phyloP scores from a whole-genome alignment of 2,888 invertebrate genomes.

The Mayetiola destructor region DNA sequence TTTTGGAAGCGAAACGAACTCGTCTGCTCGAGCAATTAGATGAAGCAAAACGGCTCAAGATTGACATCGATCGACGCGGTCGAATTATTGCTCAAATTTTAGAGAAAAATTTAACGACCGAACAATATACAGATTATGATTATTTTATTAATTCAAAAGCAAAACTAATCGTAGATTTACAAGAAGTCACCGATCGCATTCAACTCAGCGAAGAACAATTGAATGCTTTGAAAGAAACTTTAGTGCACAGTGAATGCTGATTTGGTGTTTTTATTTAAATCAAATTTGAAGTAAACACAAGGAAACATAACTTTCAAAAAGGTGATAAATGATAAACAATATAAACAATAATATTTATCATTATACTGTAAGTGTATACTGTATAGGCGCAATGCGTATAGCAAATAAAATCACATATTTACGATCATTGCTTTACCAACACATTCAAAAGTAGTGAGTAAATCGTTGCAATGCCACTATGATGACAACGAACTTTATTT shows the following conservation, averaged over 20 bases:
- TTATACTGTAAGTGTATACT: no score
- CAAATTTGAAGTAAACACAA: no score
- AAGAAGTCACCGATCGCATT: slow-evolving; percentile 71
- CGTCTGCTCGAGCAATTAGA: slow-evolving; percentile 62
- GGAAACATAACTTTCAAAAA: no score
- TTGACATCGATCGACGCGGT: slow-evolving; percentile 65
- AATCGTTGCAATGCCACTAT: no score
- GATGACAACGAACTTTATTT: no score
- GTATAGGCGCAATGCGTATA: no score
- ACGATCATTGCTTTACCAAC: no score
- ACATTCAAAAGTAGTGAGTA: no score
- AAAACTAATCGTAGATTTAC: slow-evolving; percentile 64
- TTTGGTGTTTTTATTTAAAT: no score
- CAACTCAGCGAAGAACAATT: slow-evolving; percentile 69
- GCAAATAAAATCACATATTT: no score
- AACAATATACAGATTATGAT: slow-evolving; percentile 65
- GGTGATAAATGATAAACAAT: neutral
- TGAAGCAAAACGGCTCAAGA: slow-evolving; percentile 68
- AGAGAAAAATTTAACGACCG: slow-evolving; percentile 52
- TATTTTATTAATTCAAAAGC: slow-evolving; percentile 79
- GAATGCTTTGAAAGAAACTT: slow-evolving; percentile 42
- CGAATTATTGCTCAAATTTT: slow-evolving; percentile 54
- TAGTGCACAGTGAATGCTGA: slow-evolving; percentile 14
- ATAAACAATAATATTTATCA: neutral
- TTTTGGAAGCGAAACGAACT: slow-evolving; percentile 57